These are phyloP conservation scores for Gila orcuttii DNA, from an alignment of 2,113 vertebrate genomes.

Conservation along the genomic window DNA sequence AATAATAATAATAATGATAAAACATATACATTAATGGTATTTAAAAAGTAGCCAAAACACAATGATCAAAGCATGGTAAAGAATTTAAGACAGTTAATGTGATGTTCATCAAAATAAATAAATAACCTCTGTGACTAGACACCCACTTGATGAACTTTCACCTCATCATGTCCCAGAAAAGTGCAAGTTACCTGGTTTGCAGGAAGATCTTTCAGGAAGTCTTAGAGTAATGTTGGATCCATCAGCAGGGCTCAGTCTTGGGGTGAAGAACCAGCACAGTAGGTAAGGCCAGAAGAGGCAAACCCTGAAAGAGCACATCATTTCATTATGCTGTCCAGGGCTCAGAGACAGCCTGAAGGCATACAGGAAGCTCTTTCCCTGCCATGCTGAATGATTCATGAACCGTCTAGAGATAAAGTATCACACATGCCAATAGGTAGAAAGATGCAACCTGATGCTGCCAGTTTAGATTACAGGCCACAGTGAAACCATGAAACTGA, in stretches of 20 bases:
- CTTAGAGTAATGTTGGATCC: conserved; percentile 52
- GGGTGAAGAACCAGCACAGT: conserved; percentile 55
- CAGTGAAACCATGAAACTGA: conserved; percentile 66
- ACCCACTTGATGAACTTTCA: neutral
- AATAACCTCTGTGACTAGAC: neutral
- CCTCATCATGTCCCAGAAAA: neutral
- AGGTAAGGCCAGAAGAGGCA: conserved; percentile 30
- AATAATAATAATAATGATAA: neutral
- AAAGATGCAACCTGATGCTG: conserved; percentile 53
- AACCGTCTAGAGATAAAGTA: conserved; percentile 65
- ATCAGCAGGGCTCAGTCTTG: conserved; percentile 16
- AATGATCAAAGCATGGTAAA: neutral
- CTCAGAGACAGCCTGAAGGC: conserved; percentile 3
- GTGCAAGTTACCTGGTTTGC: conserved; percentile 70
- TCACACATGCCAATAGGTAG: conserved; percentile 55
- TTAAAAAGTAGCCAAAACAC: neutral
- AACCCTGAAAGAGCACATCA: conserved; percentile 18
- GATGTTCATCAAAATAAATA: neutral
- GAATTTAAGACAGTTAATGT: neutral
- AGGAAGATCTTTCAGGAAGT: conserved; percentile 36
- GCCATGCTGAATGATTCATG: conserved; percentile 75
- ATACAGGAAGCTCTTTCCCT: conserved; percentile 64
- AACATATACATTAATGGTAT: neutral
- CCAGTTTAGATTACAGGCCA: conserved; percentile 66
- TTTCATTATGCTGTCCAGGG: conserved; percentile 10